Conservation (phyloP, 2,888 invertebrate species). For the Troides oblongomaculatus region DNA sequence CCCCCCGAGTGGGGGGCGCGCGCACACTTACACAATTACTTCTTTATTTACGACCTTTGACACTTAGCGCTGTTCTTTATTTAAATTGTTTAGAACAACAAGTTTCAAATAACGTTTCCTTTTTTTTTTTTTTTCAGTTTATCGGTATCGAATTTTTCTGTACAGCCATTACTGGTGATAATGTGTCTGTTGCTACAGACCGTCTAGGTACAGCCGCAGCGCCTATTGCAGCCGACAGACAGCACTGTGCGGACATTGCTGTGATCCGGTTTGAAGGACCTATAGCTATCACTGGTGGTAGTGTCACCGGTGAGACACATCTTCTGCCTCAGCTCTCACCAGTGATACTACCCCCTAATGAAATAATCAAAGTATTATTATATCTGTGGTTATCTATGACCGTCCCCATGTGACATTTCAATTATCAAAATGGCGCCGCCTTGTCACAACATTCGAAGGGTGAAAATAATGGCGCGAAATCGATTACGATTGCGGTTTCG, state of each 20-base stretch:
- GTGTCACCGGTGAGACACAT: no score
- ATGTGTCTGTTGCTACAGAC: no score
- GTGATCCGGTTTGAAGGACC: no score
- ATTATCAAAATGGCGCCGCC: slow-evolving; percentile 28
- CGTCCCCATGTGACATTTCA: slow-evolving; percentile 22
- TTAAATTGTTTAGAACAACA: background rate
- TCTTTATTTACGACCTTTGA: slow-evolving; percentile 24
- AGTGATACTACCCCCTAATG: no score
- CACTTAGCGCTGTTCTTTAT: slow-evolving; percentile 4
- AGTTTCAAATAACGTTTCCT: background rate
- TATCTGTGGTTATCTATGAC: background rate
- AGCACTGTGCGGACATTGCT: no score
- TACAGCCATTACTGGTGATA: no score
- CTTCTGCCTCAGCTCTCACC: no score
- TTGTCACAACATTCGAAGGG: slow-evolving; percentile 26
- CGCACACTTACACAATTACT: slow-evolving; percentile 21
- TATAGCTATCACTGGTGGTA: no score
- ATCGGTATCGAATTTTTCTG: no score
- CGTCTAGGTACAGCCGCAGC: no score
- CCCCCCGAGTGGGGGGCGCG: slow-evolving; percentile 13
- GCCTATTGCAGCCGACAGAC: no score
- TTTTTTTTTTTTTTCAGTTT: background rate
- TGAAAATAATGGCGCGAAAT: slow-evolving; percentile 22
- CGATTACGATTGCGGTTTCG: slow-evolving; percentile 29
- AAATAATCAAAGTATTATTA: slow-evolving; percentile 1